Evolutionary conservation across 2,888 invertebrate species (phyloP), one percentile per base, ranked within the genome.

Genomic region (Scaptomyza tumidula): DNA sequence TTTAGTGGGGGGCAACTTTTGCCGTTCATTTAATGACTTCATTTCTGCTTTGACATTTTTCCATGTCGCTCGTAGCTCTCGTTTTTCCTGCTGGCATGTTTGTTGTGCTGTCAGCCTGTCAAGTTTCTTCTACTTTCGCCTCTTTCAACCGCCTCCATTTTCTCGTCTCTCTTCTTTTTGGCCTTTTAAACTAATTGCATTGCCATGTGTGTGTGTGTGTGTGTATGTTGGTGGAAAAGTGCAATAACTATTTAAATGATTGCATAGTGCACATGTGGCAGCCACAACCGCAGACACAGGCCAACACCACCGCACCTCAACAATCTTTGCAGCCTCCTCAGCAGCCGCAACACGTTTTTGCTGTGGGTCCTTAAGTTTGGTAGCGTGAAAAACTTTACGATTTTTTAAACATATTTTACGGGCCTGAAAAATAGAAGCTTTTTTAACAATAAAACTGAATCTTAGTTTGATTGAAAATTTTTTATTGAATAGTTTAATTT

Each of bases 1-100:
- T 52, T 48, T 57, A 54, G 56, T 57, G 39, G 39, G 37, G 53
- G 64, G 68, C 60, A 86, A 87, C 82, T 87, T 84, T 81, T 78
- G 87, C 74, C 82, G 87, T 83, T 86, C 85, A 81, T 83, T 85
- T 85, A 85, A 85, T 85, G 88, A 83, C 88, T 85, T 85, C 84
- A 88, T 86, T 88, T 81, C 63, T 88, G 86, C 85, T 88, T 83
- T 85, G 88, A 85, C 88, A 85, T 86, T 85, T 80, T 78, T 75
- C 71, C 85, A 75, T 81, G 81, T 60, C 70, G 69, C 78, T 63
- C 73, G 67, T 60, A 54, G 78, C 65, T 79, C 76, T 68, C 69
- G 62, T 50, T 76, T 75, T 75, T 63, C 41, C 58, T 66, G 50
- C 53, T 62, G 73, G 61, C 81, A 71, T 84, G 80, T 79, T 82